Percentiles rank a stretch among this genome's conserved stretches.
phyloP scores from a whole-genome alignment of 2,797 vertebrate species.

The Danio aesculapii region DNA sequence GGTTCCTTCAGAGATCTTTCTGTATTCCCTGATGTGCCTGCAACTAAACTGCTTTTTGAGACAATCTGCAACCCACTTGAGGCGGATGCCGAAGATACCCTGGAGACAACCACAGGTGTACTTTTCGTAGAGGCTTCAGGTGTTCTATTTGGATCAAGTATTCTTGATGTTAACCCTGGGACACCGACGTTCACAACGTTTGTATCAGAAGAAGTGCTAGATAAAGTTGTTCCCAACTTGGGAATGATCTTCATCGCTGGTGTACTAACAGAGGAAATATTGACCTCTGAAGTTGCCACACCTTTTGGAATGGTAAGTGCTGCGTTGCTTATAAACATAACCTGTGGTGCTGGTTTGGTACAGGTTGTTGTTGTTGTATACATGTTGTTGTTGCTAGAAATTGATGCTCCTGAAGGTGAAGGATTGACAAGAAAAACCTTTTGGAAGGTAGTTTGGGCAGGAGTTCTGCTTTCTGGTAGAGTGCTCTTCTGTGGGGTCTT shows the following conservation, averaged over 20 bases:
- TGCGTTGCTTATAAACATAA: constrained; percentile 78
- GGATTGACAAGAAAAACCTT: constrained; percentile 87
- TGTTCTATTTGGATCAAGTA: constrained; percentile 65
- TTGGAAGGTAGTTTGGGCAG: constrained; percentile 74
- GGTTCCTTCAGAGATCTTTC: constrained; percentile 65
- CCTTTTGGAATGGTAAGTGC: constrained; percentile 79
- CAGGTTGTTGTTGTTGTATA: constrained; percentile 69
- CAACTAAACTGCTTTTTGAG: constrained; percentile 70
- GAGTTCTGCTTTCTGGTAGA: constrained; percentile 70
- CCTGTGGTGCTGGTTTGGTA: constrained; percentile 77
- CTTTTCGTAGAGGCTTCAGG: constrained; percentile 71
- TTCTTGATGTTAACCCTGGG: constrained; percentile 76
- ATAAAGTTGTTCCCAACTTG: constrained; percentile 80
- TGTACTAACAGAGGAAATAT: constrained; percentile 68
- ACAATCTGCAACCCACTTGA: constrained; percentile 69
- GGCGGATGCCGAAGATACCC: constrained; percentile 60
- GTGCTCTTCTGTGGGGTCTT: constrained; percentile 66
- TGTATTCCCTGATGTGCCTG: constrained; percentile 65
- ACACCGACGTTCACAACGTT: constrained; percentile 79
- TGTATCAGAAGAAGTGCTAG: constrained; percentile 75
- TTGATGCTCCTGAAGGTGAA: constrained; percentile 69
- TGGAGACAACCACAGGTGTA: constrained; percentile 59
- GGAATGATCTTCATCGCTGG: constrained; percentile 84
- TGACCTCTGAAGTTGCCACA: constrained; percentile 45
- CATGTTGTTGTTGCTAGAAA: constrained; percentile 73